These are phyloP conservation scores for Falco rusticolus DNA, from an alignment of 2,797 vertebrate species.

Conservation along the genomic window DNA sequence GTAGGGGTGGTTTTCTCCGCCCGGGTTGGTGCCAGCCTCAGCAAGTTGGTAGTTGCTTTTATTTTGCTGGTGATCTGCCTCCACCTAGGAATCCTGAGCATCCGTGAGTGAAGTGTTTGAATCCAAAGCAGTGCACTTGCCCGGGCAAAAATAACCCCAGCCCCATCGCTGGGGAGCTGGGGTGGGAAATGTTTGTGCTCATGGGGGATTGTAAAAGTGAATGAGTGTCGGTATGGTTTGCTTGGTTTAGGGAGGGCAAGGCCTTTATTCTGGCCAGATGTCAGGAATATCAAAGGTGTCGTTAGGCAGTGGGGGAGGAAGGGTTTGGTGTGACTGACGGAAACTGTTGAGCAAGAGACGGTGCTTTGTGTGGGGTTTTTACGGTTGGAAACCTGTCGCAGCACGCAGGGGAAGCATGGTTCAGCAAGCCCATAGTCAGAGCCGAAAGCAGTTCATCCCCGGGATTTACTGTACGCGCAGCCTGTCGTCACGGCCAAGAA, in stretches of 20 bases:
- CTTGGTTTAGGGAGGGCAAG: background rate
- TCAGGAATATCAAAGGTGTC: slow-evolving; percentile 10
- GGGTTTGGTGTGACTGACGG: background rate
- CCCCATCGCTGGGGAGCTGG: rapidly evolving
- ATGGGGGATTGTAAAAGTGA: background rate
- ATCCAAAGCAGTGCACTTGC: background rate
- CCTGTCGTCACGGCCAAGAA: background rate
- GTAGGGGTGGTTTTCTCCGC: background rate
- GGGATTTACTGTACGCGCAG: background rate
- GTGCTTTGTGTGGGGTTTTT: background rate
- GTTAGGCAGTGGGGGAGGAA: slow-evolving; percentile 14
- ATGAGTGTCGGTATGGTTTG: background rate
- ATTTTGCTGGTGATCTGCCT: background rate
- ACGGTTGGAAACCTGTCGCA: slow-evolving; percentile 28
- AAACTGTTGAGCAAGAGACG: slow-evolving; percentile 44
- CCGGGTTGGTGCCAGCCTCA: background rate
- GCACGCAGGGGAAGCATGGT: slow-evolving; percentile 32
- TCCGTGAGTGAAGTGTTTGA: rapidly evolving
- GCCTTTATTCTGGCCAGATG: background rate
- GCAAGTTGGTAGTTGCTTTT: background rate
- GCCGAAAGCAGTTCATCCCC: background rate
- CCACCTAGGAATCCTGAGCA: background rate
- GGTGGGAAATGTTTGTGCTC: background rate
- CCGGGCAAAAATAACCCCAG: background rate
- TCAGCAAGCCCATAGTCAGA: slow-evolving; percentile 39